Percentiles rank a stretch among this genome's conserved stretches.
Evolutionary conservation across 2,888 invertebrate genomes (phyloP).

Genomic region (Chloroclystis v-ata): DNA sequence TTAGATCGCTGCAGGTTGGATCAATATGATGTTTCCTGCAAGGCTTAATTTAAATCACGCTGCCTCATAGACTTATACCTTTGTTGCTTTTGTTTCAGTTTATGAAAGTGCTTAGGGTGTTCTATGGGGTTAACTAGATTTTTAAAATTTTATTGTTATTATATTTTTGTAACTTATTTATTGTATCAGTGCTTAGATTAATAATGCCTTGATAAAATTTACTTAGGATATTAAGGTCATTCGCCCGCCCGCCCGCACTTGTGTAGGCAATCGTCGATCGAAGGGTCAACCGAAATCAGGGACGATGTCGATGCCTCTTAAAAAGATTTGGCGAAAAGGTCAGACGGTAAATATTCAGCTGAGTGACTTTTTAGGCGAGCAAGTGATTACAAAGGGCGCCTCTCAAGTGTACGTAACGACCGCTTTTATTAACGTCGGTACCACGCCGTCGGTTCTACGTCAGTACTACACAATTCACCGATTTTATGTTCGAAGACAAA

Average conservation of each 20-base stretch:
- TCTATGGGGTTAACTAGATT: too few species aligned
- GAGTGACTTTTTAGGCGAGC: constrained; percentile 1
- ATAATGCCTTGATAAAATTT: too few species aligned
- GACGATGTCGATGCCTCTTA: neutral
- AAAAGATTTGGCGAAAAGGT: constrained; percentile 2
- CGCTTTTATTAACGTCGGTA: constrained; percentile 1
- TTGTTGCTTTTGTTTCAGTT: neutral
- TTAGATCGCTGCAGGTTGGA: constrained; percentile 26
- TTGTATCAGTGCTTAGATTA: too few species aligned
- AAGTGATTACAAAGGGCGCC: neutral
- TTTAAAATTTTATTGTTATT: too few species aligned
- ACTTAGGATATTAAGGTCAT: neutral
- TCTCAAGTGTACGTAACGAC: constrained; percentile 6
- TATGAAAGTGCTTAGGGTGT: too few species aligned
- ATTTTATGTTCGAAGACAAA: constrained; percentile 10
- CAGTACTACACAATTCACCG: neutral
- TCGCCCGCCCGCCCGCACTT: neutral
- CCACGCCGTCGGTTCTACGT: too few species aligned
- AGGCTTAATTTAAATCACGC: neutral
- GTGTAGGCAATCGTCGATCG: neutral
- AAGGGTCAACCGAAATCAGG: neutral
- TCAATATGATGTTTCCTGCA: constrained; percentile 20
- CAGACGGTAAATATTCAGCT: constrained; percentile 2
- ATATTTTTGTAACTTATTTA: too few species aligned
- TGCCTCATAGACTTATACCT: neutral